Evolutionary conservation across 2,888 invertebrate genomes (phyloP).

Genomic region (Torymus aiolomorphi): DNA sequence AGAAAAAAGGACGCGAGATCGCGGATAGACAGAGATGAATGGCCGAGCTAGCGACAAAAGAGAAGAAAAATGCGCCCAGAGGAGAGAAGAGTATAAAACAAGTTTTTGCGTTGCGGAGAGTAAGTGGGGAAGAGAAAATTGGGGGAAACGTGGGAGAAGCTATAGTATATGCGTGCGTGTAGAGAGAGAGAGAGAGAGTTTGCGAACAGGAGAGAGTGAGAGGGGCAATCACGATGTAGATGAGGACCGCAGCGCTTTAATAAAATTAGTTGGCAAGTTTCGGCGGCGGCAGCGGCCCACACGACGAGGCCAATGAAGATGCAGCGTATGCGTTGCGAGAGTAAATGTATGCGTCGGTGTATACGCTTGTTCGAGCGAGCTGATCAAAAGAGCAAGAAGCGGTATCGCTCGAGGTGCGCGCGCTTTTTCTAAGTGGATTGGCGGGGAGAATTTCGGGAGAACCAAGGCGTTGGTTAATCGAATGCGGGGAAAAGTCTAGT

Average conservation of each 20-base stretch:
- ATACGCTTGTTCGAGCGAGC: neutral
- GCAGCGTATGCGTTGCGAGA: neutral
- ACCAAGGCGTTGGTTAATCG: too few relatives aligned
- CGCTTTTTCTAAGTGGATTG: too few relatives aligned
- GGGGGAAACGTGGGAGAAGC: neutral
- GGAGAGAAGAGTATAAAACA: conserved; percentile 35
- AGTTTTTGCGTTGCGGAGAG: neutral
- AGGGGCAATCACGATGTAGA: conserved; percentile 39
- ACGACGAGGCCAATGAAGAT: conserved; percentile 5
- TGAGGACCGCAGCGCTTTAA: conserved; percentile 36
- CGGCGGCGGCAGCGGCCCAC: conserved; percentile 9
- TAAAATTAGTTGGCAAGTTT: conserved; percentile 54
- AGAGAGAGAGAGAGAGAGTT: conserved; percentile 9
- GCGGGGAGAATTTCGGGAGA: too few relatives aligned
- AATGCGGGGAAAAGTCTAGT: too few relatives aligned
- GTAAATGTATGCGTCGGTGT: neutral
- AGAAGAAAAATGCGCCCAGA: conserved; percentile 41
- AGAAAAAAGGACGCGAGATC: conserved; percentile 19
- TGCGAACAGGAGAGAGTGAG: neutral
- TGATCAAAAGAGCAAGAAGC: conserved; percentile 1
- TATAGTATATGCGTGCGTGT: neutral
- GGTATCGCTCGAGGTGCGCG: too few relatives aligned
- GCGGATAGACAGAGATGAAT: conserved; percentile 50
- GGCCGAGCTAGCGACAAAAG: conserved; percentile 13
- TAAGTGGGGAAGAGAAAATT: neutral